Evolutionary conservation across 2,113 vertebrate genomes (phyloP).

Genomic region (Xerus inauris): DNA sequence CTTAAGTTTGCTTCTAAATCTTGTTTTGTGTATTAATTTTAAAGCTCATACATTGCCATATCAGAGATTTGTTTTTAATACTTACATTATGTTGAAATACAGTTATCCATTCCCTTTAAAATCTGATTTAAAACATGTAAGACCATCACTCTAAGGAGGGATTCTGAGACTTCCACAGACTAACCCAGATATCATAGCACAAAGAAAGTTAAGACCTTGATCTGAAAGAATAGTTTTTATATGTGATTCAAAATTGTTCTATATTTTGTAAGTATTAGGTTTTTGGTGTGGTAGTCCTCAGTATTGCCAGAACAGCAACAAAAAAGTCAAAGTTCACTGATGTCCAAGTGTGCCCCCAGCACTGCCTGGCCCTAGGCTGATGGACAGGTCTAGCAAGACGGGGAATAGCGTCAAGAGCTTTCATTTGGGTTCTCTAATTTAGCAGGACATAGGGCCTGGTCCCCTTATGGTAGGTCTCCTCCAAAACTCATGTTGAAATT

Average conservation of each 20-base stretch:
- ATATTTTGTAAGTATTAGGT: background rate
- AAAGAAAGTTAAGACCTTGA: background rate
- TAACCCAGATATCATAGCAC: background rate
- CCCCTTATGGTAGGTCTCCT: too few species aligned
- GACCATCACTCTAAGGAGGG: background rate
- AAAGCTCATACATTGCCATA: background rate
- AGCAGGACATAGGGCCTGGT: background rate
- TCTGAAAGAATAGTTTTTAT: background rate
- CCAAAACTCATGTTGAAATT: background rate
- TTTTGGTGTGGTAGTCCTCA: background rate
- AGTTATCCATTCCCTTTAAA: background rate
- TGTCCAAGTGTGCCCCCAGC: too few species aligned
- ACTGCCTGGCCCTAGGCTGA: background rate
- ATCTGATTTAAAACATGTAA: background rate
- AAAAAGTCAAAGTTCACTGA: background rate
- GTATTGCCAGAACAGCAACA: background rate
- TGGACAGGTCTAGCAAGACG: background rate
- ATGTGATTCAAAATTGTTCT: background rate
- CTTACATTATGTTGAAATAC: background rate
- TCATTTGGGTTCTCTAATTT: too few species aligned
- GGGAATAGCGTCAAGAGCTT: background rate
- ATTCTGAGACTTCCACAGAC: background rate
- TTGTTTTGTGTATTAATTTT: background rate
- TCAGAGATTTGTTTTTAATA: background rate
- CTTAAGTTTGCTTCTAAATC: background rate